Base-by-base conservation (phyloP, 2,797 vertebrate species). In the Rachycentron canadum region DNA sequence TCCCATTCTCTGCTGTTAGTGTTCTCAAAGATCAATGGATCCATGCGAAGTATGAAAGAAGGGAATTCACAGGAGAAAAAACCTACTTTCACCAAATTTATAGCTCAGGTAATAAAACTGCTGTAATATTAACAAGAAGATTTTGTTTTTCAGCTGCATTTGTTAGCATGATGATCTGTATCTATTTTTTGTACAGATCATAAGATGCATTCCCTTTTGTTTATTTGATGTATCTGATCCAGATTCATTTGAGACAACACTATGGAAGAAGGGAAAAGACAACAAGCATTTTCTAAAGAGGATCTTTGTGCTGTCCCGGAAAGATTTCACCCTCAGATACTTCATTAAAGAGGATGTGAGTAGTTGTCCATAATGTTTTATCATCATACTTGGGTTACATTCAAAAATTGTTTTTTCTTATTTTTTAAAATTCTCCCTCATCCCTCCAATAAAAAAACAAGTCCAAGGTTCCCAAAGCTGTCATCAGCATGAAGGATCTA, bases 11-110 rank as follows among this genome's bases (percentile, higher is more conserved):
- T 79, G 34, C 72, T 86, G 74, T 76, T 87, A 98, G 97, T 62
- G 95, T 97, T 85, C 95, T 98, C 85, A 97, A 88, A 82, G 95
- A 97, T 70, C 97, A 98, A 11, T 98, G 97, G 97, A 97, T 97
- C 84, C 94, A 96, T 77, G 96, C 97, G 66, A 98, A 97, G 85
- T 98, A 98, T 64, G 96, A 97, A 79, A 94, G 96, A 82, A 90
- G 84, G 78, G 97, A 98, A 83, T 98, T 98, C 91, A 94, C 93
- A 13, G 94, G 90, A 50, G 93, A 94, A 69, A 91, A 9, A 63
- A 69, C 69, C 47, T 56, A 69, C 52, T 77, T 81, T 61, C 92
- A 91, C 34, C 78, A 83, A 69, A 67, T 76, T 38, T 92, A 94
- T 60, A 86, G n/a, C 30, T 81, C 94, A 93, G 97, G 97, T 97